Base-by-base conservation (phyloP, 1,140 invertebrate genomes). In the Pseudomyrmex flavicornis region DNA sequence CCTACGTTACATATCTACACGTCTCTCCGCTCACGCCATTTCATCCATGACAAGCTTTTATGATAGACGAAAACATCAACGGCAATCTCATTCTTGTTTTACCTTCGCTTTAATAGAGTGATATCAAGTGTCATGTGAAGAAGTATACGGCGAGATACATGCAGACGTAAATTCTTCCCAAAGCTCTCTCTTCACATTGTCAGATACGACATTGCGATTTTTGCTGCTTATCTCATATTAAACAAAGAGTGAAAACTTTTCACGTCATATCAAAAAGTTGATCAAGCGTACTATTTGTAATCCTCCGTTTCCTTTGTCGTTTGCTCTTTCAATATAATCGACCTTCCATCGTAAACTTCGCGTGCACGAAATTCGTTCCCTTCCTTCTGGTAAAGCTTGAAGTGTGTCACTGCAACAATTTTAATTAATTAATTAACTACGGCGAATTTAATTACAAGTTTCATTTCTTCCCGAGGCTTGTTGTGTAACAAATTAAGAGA, bases 351-450 rank as follows among this genome's bases (percentile, higher is more conserved):
- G 46, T 72, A 17, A 72, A 44, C 17, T 13, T 72, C 15, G 12
- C 13, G 8, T 12, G 13, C 26, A 1, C 22, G 54, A 58, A 26
- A 54, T 72, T 72, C 58, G 61, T 61, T 80, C 52, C 17, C 26
- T 35, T 48, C 12, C 8, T 58, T 58, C 54, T 22, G 48, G 1
- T 22, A 50, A 17, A 50, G 50, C 54, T 50, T 48, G 20, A 79
- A 22, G 20, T 5, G 15, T 79, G 10, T 70, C 15, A 48, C 76
- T 80, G 76, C 22, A 80, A 80, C 66, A 79, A 69, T 48, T 50
- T 70, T 15, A 13, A 26, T 48, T 10, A 22, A 4, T 59, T 72
- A 72, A 80, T 80, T 61, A 12, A 58, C 12, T 22, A 22, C 35
- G 5, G 4, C 35, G 35, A 35, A 35, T 35, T 35, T 35, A 35